Conservation (phyloP, 2,797 vertebrate genomes). For the Cryptoprocta ferox region DNA sequence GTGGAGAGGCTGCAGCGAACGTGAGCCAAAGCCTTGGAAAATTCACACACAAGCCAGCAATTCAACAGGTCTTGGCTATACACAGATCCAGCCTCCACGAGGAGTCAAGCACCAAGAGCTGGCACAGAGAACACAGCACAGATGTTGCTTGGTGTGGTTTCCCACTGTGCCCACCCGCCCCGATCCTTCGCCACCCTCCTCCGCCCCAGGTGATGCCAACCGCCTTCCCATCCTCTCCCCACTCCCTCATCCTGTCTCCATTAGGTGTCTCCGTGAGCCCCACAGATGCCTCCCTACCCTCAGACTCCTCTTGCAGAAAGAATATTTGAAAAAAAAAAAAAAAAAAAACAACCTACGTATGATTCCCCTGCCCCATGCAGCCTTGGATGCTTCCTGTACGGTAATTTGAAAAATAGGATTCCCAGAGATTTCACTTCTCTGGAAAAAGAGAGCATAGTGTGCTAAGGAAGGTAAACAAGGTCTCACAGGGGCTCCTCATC, state of each 20-base stretch:
- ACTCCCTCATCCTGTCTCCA: background rate
- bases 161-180: accelerated
- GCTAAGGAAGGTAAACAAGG: background rate
- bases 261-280: background rate
- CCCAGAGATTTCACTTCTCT: constrained; percentile 28
- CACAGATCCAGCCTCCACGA: background rate
- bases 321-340: background rate
- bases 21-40: background rate
- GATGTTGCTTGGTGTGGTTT: background rate
- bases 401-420: constrained; percentile 1
- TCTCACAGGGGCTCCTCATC: background rate
- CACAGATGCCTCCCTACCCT: background rate
- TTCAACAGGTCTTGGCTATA: background rate
- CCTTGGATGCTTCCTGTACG: background rate
- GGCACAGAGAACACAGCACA: background rate
- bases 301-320: background rate
- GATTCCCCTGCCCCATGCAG: background rate
- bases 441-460: background rate
- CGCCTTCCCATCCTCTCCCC: background rate
- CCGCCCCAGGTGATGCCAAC: accelerated
- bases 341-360: background rate
- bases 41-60: background rate
- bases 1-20: background rate
- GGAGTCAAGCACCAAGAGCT: background rate
- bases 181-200: background rate